These are phyloP conservation scores for Drosophila sp. DNA, from an alignment of 1,140 invertebrate genomes.

Conservation along the genomic window DNA sequence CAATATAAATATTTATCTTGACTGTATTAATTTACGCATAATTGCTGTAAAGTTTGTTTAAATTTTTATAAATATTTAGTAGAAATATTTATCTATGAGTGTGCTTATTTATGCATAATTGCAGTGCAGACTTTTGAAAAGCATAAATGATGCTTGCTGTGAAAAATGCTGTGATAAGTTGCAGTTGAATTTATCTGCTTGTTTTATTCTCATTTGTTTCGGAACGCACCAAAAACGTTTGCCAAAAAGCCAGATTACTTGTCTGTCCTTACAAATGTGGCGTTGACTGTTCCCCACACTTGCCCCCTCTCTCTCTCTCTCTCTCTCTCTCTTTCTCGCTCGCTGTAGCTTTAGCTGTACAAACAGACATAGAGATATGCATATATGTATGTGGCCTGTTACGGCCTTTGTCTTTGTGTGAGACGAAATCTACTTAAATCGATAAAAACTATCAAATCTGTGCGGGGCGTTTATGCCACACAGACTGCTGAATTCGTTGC, in stretches of 20 bases:
- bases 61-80: too few species aligned
- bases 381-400: conserved; percentile 12
- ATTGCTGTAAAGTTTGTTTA: too few species aligned
- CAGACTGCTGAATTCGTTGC: conserved; percentile 28
- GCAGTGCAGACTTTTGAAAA: background rate
- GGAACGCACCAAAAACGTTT: conserved; percentile 58
- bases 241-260: conserved; percentile 45
- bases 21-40: background rate
- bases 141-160: background rate
- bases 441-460: conserved; percentile 83
- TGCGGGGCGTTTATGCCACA: conserved; percentile 68
- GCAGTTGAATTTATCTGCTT: background rate
- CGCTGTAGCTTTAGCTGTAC: background rate
- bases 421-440: conserved; percentile 78
- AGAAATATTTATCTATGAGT: too few species aligned
- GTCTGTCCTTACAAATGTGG: background rate
- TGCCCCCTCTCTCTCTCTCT: background rate
- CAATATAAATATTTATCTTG: too few species aligned
- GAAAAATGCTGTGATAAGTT: background rate
- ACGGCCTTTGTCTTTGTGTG: conserved; percentile 30
- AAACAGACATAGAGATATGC: conserved; percentile 7
- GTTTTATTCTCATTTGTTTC: conserved; percentile 69
- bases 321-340: background rate
- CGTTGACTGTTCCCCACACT: background rate
- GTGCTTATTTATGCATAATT: conserved; percentile 1